These are phyloP conservation scores for Venturia canescens DNA, from an alignment of 1,140 invertebrate species.

Conservation along the genomic window DNA sequence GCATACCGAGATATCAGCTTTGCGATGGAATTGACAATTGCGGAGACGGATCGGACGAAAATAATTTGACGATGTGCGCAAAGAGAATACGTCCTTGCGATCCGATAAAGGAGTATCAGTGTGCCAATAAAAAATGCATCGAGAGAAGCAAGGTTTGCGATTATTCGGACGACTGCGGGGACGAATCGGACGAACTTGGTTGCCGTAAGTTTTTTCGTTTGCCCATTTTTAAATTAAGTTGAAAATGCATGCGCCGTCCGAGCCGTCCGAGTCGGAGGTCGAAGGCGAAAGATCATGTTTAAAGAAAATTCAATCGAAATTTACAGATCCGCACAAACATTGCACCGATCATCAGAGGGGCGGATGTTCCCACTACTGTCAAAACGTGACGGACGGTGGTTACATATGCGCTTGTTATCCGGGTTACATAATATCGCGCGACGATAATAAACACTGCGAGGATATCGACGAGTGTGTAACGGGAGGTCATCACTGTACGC, in stretches of 20 bases:
- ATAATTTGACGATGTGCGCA: conserved; percentile 92
- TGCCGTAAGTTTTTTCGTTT: conserved; percentile 84
- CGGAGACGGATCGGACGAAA: conserved; percentile 95
- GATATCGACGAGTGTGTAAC: conserved; percentile 95
- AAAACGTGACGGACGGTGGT: conserved; percentile 88
- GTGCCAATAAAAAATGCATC: conserved; percentile 94
- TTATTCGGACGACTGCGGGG: conserved; percentile 88
- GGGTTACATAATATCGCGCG: conserved; percentile 88
- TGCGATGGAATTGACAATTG: conserved; percentile 94
- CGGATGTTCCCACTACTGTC: conserved; percentile 96
- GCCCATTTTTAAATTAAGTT: too few relatives aligned
- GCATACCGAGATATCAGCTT: conserved; percentile 89
- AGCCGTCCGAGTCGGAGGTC: too few relatives aligned
- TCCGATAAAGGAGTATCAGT: conserved; percentile 87
- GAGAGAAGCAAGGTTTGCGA: conserved; percentile 89
- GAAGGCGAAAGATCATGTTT: too few relatives aligned
- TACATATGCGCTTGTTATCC: conserved; percentile 93
- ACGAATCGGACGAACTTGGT: conserved; percentile 92
- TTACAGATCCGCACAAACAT: conserved; percentile 81
- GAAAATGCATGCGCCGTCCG: too few relatives aligned
- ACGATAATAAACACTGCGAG: conserved; percentile 87
- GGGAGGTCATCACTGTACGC: conserved; percentile 92
- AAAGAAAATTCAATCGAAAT: neutral
- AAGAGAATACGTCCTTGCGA: conserved; percentile 85
- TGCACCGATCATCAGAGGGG: conserved; percentile 87